A percentile compares a stretch with the other conserved stretches of the same genome.
These are phyloP conservation scores for Tiaroga cobitis DNA, from an alignment of 2,797 vertebrate genomes.

Conservation along the genomic window DNA sequence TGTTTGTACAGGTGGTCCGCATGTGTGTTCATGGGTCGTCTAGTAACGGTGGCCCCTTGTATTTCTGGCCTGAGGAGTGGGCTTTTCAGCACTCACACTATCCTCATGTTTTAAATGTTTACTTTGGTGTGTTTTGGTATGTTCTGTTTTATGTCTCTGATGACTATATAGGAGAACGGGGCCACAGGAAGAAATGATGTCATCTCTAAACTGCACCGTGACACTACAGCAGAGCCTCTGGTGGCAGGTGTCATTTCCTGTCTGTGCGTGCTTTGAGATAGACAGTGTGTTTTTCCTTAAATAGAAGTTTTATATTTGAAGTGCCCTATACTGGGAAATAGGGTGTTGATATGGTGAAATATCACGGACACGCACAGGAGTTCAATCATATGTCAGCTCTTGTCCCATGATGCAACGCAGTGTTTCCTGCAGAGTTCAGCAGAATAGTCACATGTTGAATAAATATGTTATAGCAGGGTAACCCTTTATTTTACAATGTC, in stretches of 20 bases:
- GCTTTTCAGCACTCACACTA: conserved; percentile 28
- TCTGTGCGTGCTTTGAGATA: conserved; percentile 53
- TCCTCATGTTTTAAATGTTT: conserved; percentile 24
- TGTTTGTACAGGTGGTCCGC: conserved; percentile 47
- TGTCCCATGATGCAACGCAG: neutral
- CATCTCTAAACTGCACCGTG: conserved; percentile 79
- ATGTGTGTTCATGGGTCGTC: neutral
- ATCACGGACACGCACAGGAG: neutral
- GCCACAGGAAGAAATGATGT: conserved; percentile 80
- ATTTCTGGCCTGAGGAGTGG: neutral
- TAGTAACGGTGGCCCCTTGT: conserved; percentile 9
- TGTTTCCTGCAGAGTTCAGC: neutral
- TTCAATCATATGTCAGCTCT: neutral
- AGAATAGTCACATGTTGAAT: neutral
- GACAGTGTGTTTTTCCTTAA: conserved; percentile 72
- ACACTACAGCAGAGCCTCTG: conserved; percentile 75
- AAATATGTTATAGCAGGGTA: neutral
- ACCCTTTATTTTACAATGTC: too few species aligned
- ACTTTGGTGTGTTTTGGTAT: conserved; percentile 21
- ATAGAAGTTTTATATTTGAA: conserved; percentile 69
- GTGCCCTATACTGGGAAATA: neutral
- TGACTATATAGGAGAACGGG: conserved; percentile 38
- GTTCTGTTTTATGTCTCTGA: conserved; percentile 22
- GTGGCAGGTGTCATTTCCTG: conserved; percentile 84
- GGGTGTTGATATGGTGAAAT: neutral